Evolutionary conservation across 1,140 invertebrate species (phyloP).

Genomic region (Bombus soroeensis): DNA sequence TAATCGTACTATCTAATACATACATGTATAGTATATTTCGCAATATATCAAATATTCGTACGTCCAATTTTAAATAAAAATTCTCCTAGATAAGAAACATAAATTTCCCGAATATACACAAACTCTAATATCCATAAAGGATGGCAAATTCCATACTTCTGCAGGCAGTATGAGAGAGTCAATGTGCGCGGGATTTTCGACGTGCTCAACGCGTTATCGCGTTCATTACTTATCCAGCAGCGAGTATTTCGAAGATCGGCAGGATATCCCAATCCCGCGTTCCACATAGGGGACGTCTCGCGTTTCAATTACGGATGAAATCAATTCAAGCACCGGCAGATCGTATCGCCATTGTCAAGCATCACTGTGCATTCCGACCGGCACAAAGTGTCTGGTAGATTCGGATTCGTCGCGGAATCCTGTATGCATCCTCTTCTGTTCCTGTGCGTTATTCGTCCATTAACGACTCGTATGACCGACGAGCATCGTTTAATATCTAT

Average conservation of each 20-base stretch:
- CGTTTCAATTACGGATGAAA: conserved; percentile 41
- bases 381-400: conserved; percentile 31
- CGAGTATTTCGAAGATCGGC: neutral
- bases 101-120: neutral
- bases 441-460: neutral
- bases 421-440: neutral
- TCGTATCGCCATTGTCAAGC: conserved; percentile 31
- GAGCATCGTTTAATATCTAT: neutral
- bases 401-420: conserved; percentile 19
- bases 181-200: neutral
- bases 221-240: conserved; percentile 9
- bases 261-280: conserved; percentile 2
- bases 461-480: conserved; percentile 20
- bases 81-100: neutral
- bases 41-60: too few species aligned
- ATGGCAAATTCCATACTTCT: neutral
- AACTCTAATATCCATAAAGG: neutral
- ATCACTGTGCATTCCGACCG: conserved; percentile 22
- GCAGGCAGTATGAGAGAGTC: neutral
- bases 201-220: neutral
- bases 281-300: neutral
- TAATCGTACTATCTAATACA: too few species aligned
- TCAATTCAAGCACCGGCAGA: conserved; percentile 24
- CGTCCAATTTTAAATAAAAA: too few species aligned
- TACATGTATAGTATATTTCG: too few species aligned